Evolutionary conservation across 35 echinoderm and acorn worm species (phyloP), one percentile per base, ranked within the genome.

Genomic region (Acanthaster planci): DNA sequence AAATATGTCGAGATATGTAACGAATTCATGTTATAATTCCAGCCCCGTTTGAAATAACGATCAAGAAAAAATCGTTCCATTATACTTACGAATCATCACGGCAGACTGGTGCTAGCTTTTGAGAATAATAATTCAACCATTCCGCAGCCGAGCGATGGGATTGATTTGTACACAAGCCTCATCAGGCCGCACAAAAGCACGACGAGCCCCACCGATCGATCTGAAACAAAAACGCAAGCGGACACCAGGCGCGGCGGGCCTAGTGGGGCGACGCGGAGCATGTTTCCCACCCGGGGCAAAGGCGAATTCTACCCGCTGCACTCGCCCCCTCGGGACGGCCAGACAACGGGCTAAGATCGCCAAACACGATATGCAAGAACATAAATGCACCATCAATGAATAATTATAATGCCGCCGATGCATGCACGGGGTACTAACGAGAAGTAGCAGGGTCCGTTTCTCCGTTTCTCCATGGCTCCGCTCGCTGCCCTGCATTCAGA

Each of bases 151-250:
- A 72, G 30, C 64, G 26, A 72, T 72, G 15, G 64, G 64, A 72
- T 72, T 72, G 64, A 72, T 72, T 12, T 47, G 42, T 12, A 12
- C 64, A 72, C 4, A 30, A 30, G n/a, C 64, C 57, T 60, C 42
- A 14, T 72, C 64, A 31, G 21, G 23, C 34, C 64, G 30, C 64
- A 72, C 21, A 30, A 72, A 34, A 60, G 57, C 57, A 16, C 22
- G 34, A 72, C 64, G 64, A 26, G 64, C 34, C 34, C 34, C 42
- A 47, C 26, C 64, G 64, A 72, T 72, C 64, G 64, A 72, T 72
- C 64, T 72, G 64, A 72, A 72, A 72, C 64, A 72, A 72, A 72
- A 72, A 72, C 64, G 64, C 64, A 72, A 72, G 64, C 64, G 64
- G 64, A 72, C 64, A 72, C 64, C 64, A 21, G 57, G 42, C 64